Evolutionary conservation across 2,888 invertebrate species (phyloP), one percentile per base, ranked within the genome.

Genomic region (Junonia oenone): DNA sequence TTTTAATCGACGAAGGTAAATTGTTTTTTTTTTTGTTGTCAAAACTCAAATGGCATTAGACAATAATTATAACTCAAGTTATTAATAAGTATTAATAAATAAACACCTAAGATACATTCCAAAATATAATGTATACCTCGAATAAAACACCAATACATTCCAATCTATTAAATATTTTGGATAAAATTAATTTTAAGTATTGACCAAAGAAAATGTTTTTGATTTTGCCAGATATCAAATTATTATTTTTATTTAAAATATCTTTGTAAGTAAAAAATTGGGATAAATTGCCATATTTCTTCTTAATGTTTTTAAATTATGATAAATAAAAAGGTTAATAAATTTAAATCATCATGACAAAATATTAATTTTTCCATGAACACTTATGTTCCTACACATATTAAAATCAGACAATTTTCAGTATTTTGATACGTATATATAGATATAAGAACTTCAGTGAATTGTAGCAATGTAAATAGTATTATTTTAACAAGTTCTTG

Each of bases 191-290:
- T 45, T 55, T 58, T 56, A 55, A 27, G 27, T 50, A 52, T 15
- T 35, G 55, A 59, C 64, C 63, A 65, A 65, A 63, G 61, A 63
- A 22, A 3, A 22, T 57, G 56, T 56, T 58, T 50, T 17, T 17
- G 29, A 40, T 40, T 27, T 50, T 29, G 40, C 50, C 40, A 26
- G 27, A 6, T 50, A n/a, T 37, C n/a, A 40, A 50, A 33, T n/a
- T 33, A n/a, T 5, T 29, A 14, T 50, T 15, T 17, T 17, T 26
- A 26, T 35, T 13, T 56, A 45, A 48, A 49, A 17, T 9, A 17
- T 38, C 15, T 9, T 13, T 17, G 38, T 4, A 15, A n/a, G n/a
- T 31, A 11, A 31, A 8, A 31, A 31, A 31, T 6, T 31, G 8
- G 29, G 29, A 22, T 22, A 22, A 31, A n/a, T n/a, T n/a, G n/a